Percentiles rank a stretch among this genome's conserved stretches.
These are phyloP conservation scores for Xenopus borealis DNA, from an alignment of 2,113 vertebrate genomes.

Conservation along the genomic window DNA sequence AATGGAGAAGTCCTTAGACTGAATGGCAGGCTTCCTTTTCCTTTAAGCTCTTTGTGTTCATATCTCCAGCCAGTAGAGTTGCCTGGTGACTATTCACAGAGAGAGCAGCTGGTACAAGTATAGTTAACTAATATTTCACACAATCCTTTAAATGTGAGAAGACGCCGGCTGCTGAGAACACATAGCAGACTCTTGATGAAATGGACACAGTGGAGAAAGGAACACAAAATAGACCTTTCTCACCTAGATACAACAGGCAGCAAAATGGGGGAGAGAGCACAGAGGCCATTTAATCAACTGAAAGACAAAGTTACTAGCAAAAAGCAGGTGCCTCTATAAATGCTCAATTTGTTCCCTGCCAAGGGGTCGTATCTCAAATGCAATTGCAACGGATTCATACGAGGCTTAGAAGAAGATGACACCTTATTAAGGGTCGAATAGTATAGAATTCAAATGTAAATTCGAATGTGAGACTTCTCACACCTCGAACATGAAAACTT, in stretches of 20 bases:
- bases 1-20: constrained; percentile 44
- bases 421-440: no score
- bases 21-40: constrained; percentile 44
- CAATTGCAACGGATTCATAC: no score
- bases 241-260: constrained; percentile 29
- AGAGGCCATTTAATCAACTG: not conserved
- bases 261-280: constrained; percentile 35
- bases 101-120: constrained; percentile 53
- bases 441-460: no score
- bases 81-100: constrained; percentile 52
- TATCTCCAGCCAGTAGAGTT: constrained; percentile 48
- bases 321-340: not conserved
- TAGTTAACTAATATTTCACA: constrained; percentile 55
- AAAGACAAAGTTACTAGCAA: constrained; percentile 9
- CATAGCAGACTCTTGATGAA: constrained; percentile 9
- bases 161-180: constrained; percentile 18
- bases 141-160: constrained; percentile 48
- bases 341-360: constrained; percentile 1
- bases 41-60: constrained; percentile 51
- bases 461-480: no score
- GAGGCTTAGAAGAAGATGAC: no score
- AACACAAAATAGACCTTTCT: constrained; percentile 23
- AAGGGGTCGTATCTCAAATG: no score
- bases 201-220: constrained; percentile 43
- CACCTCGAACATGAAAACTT: no score